A percentile compares a stretch with the other conserved stretches of the same genome.
phyloP scores from a whole-genome alignment of 2,888 invertebrate genomes.

The Sussaba pulchella region DNA sequence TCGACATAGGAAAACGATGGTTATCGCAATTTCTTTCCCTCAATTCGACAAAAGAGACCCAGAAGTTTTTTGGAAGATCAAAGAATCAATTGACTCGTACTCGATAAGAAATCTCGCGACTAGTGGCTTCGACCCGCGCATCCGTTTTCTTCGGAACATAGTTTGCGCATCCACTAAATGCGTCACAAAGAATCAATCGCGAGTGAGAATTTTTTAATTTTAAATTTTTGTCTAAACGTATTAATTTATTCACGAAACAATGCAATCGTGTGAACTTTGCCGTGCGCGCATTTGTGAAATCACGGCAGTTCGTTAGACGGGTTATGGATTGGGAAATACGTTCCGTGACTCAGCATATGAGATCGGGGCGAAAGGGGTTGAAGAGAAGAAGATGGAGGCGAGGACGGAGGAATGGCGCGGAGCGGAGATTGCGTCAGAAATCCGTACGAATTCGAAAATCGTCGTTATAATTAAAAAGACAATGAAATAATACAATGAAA shows the following conservation, averaged over 20 bases:
- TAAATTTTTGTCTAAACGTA: no score
- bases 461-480: neutral
- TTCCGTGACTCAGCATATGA: neutral
- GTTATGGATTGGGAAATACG: neutral
- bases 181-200: neutral
- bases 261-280: no score
- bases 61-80: neutral
- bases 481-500: neutral
- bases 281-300: no score
- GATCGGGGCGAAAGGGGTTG: neutral
- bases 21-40: no score
- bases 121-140: no score
- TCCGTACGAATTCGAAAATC: neutral
- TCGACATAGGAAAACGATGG: neutral
- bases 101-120: no score
- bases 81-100: neutral
- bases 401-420: neutral
- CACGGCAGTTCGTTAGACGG: no score
- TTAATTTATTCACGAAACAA: no score
- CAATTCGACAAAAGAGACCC: neutral
- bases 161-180: no score
- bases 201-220: neutral
- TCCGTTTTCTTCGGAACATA: no score
- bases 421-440: constrained; percentile 6
- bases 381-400: neutral